A percentile compares a stretch with the other conserved stretches of the same genome.
Evolutionary conservation across 2,113 vertebrate species (phyloP).

Genomic region (Benitochromis conjunctus): DNA sequence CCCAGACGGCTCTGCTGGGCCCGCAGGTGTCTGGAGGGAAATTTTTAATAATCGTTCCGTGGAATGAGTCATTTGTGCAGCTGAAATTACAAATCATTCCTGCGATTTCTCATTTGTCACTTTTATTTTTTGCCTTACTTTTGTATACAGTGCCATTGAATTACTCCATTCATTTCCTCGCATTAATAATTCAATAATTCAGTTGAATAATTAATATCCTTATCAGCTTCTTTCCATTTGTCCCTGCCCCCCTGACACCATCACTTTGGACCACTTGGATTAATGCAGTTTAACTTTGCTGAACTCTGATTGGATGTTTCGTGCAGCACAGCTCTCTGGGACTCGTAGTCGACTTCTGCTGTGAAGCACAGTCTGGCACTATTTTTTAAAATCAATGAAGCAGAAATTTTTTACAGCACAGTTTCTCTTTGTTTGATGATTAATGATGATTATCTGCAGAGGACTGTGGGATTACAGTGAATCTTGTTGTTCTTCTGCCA

Average conservation of each 20-base stretch:
- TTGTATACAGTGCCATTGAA: conserved; percentile 12
- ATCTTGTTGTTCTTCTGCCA: conserved; percentile 13
- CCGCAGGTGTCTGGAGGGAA: conserved; percentile 1
- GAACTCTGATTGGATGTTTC: conserved; percentile 39
- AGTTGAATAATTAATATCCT: conserved; percentile 59
- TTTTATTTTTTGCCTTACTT: conserved; percentile 7
- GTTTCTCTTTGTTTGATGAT: conserved; percentile 35
- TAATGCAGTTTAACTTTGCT: conserved; percentile 32
- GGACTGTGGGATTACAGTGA: conserved; percentile 11
- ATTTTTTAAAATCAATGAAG: background rate
- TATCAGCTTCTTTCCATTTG: conserved; percentile 47
- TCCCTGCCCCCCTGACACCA: conserved; percentile 28
- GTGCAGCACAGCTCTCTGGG: conserved; percentile 17
- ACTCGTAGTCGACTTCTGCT: conserved; percentile 12
- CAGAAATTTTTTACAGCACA: background rate
- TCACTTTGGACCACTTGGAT: conserved; percentile 23
- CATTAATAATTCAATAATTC: conserved; percentile 60
- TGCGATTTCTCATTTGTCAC: conserved; percentile 12
- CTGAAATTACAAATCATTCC: conserved; percentile 31
- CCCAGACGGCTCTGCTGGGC: background rate
- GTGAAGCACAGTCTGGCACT: background rate
- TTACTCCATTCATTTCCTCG: conserved; percentile 24
- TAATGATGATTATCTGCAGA: conserved; percentile 33
- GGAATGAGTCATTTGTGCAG: conserved; percentile 40
- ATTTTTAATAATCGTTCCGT: conserved; percentile 27